Percentiles rank a stretch among this genome's conserved stretches.
Conservation (phyloP, 2,888 invertebrate genomes). For the Chymomyza caudatula region DNA sequence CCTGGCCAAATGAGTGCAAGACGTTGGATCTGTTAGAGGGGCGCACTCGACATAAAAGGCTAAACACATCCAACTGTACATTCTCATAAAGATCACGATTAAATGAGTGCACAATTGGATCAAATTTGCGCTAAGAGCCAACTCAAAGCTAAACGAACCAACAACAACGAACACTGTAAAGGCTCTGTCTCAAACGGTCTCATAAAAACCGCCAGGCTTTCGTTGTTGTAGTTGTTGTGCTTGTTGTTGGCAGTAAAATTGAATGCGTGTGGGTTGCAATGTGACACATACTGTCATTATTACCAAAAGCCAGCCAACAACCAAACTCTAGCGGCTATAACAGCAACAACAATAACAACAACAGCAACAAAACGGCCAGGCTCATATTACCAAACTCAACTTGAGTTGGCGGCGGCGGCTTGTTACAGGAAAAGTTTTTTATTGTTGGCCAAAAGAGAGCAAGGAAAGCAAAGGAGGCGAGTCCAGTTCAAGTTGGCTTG, state of each 20-base stretch:
- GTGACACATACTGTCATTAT: constrained; percentile 76
- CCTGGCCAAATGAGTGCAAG: neutral
- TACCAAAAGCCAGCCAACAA: constrained; percentile 61
- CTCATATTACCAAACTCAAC: constrained; percentile 60
- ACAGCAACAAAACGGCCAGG: constrained; percentile 39
- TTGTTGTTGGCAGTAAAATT: constrained; percentile 54
- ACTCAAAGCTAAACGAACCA: constrained; percentile 20
- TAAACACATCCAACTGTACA: constrained; percentile 72
- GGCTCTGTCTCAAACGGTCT: constrained; percentile 54
- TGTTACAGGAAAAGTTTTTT: constrained; percentile 61
- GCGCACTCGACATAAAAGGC: constrained; percentile 65
- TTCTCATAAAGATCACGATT: constrained; percentile 75
- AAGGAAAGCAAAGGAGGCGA: neutral
- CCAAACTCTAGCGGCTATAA: constrained; percentile 47
- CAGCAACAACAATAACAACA: constrained; percentile 20
- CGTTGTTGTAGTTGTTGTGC: constrained; percentile 20
- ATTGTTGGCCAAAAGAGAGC: constrained; percentile 15
- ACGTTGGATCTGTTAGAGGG: neutral
- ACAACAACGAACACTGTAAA: constrained; percentile 8
- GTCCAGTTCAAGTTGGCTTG: neutral
- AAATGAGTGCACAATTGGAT: constrained; percentile 74
- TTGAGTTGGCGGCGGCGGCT: constrained; percentile 64
- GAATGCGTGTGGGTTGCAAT: constrained; percentile 75
- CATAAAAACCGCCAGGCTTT: constrained; percentile 54
- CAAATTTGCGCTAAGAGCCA: constrained; percentile 71